Evolutionary conservation across 2,888 invertebrate species (phyloP), one percentile per base, ranked within the genome.

Genomic region (Pomacea canaliculata): DNA sequence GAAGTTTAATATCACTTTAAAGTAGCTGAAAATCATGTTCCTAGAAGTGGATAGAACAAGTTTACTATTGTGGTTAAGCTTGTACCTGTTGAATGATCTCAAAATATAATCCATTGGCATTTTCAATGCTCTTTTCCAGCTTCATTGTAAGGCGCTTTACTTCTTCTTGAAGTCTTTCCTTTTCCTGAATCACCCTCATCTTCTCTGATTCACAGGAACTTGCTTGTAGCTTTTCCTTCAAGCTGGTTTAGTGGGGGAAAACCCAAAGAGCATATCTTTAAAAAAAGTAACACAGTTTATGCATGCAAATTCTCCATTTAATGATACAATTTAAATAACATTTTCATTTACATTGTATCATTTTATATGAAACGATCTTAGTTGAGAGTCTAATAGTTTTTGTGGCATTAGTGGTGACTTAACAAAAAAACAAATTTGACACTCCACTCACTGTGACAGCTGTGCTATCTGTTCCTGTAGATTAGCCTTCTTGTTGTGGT

Each of bases 401-500:
- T 5, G 37, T 37, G 37, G 5, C 37, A 5, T 37, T 37, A 5
- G 37, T 37, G 37, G 51, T 56, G 51, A 56, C 1, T 10, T 10
- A 56, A 56, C 12, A 56, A 56, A 56, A 8, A 56, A 10, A 56
- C 10, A 16, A 56, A 23, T 23, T 56, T 56, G 2, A 1, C 1
- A 16, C 51, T 12, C 13, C 37, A 82, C 85, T 81, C 82, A 85
- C 87, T 83, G 78, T 70, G 80, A 79, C 18, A 83, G 65, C 23
- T 82, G 73, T 27, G 82, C 73, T 13, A 82, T n/a, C 59, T 84
- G 81, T 75, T 86, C 82, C 37, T 80, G 75, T 63, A 82, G 69
- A 13, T 81, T 79, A 60, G 82, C 80, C 77, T 83, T 81, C 76
- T 83, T 83, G 70, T 82, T 83, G 75, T 84, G 83, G 71, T 85